These are phyloP conservation scores for Numida meleagris DNA, from an alignment of 2,113 vertebrate species.

Conservation along the genomic window DNA sequence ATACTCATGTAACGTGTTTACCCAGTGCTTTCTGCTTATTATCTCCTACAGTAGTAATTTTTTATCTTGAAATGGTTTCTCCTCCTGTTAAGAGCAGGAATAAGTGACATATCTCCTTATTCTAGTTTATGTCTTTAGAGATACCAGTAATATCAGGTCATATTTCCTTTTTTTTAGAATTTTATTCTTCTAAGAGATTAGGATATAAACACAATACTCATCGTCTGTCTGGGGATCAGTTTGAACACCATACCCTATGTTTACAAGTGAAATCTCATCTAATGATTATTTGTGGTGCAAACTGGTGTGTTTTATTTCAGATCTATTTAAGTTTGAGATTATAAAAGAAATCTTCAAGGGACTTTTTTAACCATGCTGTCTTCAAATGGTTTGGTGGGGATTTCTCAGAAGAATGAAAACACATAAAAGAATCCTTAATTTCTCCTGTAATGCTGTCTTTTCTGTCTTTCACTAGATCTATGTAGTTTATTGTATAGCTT, in stretches of 20 bases:
- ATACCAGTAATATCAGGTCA: not conserved
- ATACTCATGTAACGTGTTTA: not conserved
- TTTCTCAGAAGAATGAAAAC: not conserved
- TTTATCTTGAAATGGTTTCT: not conserved
- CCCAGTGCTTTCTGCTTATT: not conserved
- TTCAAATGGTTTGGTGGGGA: accelerated
- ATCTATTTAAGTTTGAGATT: not conserved
- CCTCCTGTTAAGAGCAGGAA: accelerated
- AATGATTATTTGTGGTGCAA: not conserved
- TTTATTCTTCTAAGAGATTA: not conserved
- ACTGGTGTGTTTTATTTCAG: not conserved
- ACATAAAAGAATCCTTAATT: not conserved
- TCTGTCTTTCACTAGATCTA: not conserved
- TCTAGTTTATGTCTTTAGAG: not conserved
- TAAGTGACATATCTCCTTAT: not conserved
- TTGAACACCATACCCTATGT: not conserved
- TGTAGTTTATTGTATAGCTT: not conserved
- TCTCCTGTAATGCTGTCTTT: not conserved
- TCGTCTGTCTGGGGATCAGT: not conserved
- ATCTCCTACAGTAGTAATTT: not conserved
- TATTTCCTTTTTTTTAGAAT: not conserved
- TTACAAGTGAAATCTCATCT: not conserved
- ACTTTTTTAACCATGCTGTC: not conserved
- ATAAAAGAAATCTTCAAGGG: not conserved
- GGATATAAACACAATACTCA: not conserved